Evolutionary conservation across 37 sponge, comb jelly and placozoan genomes (phyloP).

Genomic region (Diacarnus erythraeanus): DNA sequence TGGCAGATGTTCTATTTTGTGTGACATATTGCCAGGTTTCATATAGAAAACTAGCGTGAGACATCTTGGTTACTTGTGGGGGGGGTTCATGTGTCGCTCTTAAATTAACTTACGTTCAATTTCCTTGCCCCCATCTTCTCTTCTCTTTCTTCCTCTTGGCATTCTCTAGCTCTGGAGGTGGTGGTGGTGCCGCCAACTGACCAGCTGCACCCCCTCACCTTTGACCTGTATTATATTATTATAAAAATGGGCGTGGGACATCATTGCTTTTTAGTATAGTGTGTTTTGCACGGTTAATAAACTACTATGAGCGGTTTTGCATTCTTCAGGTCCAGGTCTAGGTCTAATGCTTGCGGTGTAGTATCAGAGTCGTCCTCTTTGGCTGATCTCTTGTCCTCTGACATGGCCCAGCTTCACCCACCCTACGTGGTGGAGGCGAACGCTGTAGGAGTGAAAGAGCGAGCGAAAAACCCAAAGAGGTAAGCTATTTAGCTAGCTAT

Average conservation of each 20-base stretch:
- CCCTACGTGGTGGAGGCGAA: constrained; percentile 24
- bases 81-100: no score
- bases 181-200: not conserved
- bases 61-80: no score
- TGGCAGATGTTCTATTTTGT: no score
- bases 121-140: constrained; percentile 5
- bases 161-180: not conserved
- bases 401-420: constrained; percentile 32
- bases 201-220: not conserved
- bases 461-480: constrained; percentile 16
- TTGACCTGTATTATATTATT: not conserved
- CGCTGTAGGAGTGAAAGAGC: constrained; percentile 15
- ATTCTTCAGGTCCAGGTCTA: no score
- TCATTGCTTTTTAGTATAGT: not conserved
- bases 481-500: not conserved
- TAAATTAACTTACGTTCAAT: constrained; percentile 9
- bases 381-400: not conserved
- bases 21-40: no score
- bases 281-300: no score
- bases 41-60: no score
- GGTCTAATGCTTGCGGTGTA: no score
- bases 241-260: not conserved
- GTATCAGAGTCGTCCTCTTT: not conserved
- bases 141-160: not conserved
- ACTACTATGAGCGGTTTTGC: not conserved